Evolutionary conservation across 1,140 invertebrate species (phyloP), one percentile per base, ranked within the genome.

Genomic region (Brachionus sp.): DNA sequence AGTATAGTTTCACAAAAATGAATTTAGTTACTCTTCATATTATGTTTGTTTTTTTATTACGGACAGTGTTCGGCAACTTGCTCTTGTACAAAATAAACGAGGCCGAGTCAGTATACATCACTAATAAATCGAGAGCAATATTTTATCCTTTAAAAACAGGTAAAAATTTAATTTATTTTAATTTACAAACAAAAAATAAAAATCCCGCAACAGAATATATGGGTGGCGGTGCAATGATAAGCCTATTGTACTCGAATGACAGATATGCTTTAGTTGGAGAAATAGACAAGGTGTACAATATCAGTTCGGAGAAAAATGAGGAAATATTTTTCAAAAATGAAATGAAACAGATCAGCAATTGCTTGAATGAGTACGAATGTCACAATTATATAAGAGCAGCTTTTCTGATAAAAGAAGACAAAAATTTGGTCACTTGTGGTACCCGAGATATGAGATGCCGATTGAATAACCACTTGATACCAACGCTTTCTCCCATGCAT

Each of bases 351-450:
- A 50, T n/a, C 16, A 23, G 53, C 9, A 4, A 19, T 3, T 23
- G 23, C 16, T 13, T 29, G 37, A 77, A 42, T 53, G 29, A 4
- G 3, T 39, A 77, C 37, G 4, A 77, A 1, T 39, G 50, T 25
- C 35, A 33, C 29, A 66, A 57, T 39, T 37, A 57, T 19, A 80
- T 80, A 5, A 66, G 39, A 44, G 33, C 35, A 9, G 50, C 35
- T 35, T 39, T 80, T 23, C 50, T 33, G 13, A 23, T 62, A 6
- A 12, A 9, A 1, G 39, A 62, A 25, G 50, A 62, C 19, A 62
- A 33, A 80, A 25, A 50, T 25, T 37, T 80, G 13, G 44, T 75
- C 19, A 75, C 70, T 13, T 75, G 70, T 46, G 70, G 70, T 3
- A 35, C 70, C n/a, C 44, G 25, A 4, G 42, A 75, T 25, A 6